phyloP scores from a whole-genome alignment of 2,113 vertebrate species.

The Boleophthalmus pectinirostris region DNA sequence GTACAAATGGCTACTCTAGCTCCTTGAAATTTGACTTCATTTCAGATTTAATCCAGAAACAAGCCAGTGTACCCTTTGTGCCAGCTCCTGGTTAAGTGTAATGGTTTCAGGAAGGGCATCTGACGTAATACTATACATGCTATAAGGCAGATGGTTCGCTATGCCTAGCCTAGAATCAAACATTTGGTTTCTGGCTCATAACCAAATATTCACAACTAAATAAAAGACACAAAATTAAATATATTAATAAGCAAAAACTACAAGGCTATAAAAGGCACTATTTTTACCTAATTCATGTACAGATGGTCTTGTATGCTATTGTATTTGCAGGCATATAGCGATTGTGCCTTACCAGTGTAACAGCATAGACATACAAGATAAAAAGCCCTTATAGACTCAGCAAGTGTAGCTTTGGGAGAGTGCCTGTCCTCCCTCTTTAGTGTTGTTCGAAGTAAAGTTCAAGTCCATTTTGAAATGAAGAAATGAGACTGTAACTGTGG shows the following conservation, averaged over 20 bases:
- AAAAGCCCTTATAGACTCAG: slow-evolving; percentile 23
- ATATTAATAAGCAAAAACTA: background rate
- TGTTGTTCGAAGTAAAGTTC: slow-evolving; percentile 6
- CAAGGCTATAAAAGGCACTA: slow-evolving; percentile 57
- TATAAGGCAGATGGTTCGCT: background rate
- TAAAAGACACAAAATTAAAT: slow-evolving; percentile 4
- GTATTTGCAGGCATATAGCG: background rate
- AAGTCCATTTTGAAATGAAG: background rate
- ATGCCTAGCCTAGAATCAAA: background rate
- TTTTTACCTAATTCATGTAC: slow-evolving; percentile 28
- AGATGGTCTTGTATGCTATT: slow-evolving; percentile 20
- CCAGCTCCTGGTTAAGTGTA: background rate
- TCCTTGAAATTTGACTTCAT: slow-evolving; percentile 11
- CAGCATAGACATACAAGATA: slow-evolving; percentile 16
- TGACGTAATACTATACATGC: background rate
- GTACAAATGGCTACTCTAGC: slow-evolving; percentile 21
- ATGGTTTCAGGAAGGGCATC: background rate
- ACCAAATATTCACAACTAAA: slow-evolving; percentile 12
- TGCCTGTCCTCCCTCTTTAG: slow-evolving; percentile 16
- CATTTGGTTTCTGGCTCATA: slow-evolving; percentile 7
- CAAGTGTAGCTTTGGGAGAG: slow-evolving; percentile 20
- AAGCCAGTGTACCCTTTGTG: background rate
- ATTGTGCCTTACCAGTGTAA: slow-evolving; percentile 30
- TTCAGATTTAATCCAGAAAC: background rate
- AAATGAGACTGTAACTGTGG: slow-evolving; percentile 24